Evolutionary conservation across 2,113 vertebrate genomes (phyloP).

Genomic region (Delphinus delphis): DNA sequence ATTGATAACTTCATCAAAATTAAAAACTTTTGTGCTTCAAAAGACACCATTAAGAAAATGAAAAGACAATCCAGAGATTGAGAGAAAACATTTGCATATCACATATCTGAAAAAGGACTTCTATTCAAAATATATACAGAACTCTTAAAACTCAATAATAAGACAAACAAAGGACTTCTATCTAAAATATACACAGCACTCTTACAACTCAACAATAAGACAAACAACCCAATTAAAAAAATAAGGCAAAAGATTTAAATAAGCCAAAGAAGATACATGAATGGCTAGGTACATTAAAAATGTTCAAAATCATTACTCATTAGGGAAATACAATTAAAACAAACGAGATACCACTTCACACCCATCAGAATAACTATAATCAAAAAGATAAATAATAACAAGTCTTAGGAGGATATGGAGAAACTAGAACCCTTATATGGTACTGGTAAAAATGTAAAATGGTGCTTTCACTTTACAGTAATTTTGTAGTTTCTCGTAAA

Average conservation of each 20-base stretch:
- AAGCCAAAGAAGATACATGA: slow-evolving; percentile 10
- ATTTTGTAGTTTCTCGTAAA: not conserved
- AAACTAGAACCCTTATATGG: not conserved
- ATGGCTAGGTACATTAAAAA: not conserved
- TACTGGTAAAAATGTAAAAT: not conserved
- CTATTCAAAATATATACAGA: not conserved
- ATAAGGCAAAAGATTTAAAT: not conserved
- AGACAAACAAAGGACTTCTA: not conserved
- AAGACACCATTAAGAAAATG: not conserved
- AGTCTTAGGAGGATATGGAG: not conserved
- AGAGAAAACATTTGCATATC: slow-evolving; percentile 5
- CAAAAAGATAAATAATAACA: not conserved
- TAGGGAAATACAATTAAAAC: slow-evolving; percentile 14
- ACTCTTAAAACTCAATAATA: not conserved
- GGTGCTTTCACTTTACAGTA: not conserved
- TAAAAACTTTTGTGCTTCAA: not conserved
- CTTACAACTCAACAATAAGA: not conserved
- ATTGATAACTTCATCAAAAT: not conserved
- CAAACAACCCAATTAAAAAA: not conserved
- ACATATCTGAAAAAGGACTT: not conserved
- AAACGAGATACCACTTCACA: not conserved
- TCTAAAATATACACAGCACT: not conserved
- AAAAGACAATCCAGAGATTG: not conserved
- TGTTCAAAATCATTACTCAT: not conserved
- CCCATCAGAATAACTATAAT: not conserved